Evolutionary conservation across 2,113 vertebrate species (phyloP).

Genomic region (Octodon degus): DNA sequence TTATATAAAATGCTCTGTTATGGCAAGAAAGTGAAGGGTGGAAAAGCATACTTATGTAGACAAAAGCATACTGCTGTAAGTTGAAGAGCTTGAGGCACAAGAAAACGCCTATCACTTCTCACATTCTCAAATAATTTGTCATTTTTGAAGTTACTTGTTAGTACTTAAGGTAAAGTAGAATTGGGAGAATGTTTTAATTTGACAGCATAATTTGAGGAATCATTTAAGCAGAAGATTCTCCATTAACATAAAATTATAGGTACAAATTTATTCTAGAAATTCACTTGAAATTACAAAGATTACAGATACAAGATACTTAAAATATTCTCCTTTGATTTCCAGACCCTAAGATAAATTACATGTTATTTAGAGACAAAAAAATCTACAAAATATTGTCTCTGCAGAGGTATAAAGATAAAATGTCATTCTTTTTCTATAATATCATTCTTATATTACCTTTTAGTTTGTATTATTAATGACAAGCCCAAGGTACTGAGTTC

Average conservation of each 20-base stretch:
- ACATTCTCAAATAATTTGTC: neutral
- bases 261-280: neutral
- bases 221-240: neutral
- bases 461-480: neutral
- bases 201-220: neutral
- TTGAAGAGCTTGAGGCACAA: neutral
- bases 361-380: neutral
- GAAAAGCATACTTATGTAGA: neutral
- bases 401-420: neutral
- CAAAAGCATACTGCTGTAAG: neutral
- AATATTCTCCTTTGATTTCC: neutral
- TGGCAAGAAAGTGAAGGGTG: neutral
- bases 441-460: slow-evolving; percentile 38
- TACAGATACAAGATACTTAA: neutral
- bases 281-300: neutral
- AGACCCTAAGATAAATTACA: neutral
- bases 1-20: neutral
- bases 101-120: neutral
- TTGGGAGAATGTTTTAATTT: neutral
- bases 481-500: too few relatives aligned
- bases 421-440: neutral
- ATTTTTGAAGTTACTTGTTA: slow-evolving; percentile 1
- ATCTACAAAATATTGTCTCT: neutral
- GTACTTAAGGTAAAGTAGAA: neutral
- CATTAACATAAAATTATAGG: neutral